Evolutionary conservation across 2,888 invertebrate species (phyloP), one percentile per base, ranked within the genome.

Genomic region (Pyrgus malvae): DNA sequence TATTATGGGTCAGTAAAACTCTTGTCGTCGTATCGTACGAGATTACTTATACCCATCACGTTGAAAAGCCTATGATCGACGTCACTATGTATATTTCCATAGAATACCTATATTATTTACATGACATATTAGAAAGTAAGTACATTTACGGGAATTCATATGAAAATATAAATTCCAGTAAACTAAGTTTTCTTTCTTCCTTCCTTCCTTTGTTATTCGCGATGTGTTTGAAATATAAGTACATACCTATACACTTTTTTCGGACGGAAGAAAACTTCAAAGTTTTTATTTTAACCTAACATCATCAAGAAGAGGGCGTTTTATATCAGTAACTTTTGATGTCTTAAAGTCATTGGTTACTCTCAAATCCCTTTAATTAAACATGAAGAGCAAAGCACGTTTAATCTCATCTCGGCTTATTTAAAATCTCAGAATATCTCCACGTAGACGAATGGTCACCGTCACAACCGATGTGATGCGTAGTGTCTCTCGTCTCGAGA

Each of bases 401-500:
- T 49, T 41, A 49, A 49, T 49, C 49, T 49, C 31, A 41, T 31
- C 23, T 14, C 29, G 12, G 21, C 21, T 23, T 49, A 31, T 49
- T 38, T 49, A 49, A 49, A 27, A 48, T 49, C 49, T 49, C 41
- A 4, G 21, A 31, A 40, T 49, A 40, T 48, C 27, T 14, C 3
- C 21, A 31, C 31, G 35, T 48, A 21, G 12, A 49, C 29, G 29
- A 46, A 33, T 14, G 40, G 46, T 23, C 40, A 17, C 19, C 23
- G 21, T 23, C 29, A 23, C 23, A 7, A 29, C 31, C 17, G 45
- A 11, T 4, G 23, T 11, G 50, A 25, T 44, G 57, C 46, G 16
- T 45, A 55, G 41, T 55, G 53, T 56, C 51, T 56, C 49, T 50
- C 50, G 50, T 50, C 38, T 38, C 25, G 42, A 42, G 41, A 35